Conservation (phyloP, 2,113 vertebrate genomes). For the Cheilinus undulatus region DNA sequence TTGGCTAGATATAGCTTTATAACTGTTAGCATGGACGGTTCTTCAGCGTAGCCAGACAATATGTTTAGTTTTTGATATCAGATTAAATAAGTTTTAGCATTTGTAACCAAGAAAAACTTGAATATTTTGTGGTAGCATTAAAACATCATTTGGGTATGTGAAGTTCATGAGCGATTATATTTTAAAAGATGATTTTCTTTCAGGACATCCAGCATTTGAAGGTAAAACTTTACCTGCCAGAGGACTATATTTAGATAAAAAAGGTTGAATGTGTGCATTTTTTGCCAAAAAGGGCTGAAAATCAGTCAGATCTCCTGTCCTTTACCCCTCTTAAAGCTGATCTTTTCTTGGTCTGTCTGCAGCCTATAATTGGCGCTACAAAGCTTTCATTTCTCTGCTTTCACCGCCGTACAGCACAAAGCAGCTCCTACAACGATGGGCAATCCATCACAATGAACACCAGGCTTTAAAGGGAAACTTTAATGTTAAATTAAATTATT, state of each 20-base stretch:
- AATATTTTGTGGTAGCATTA: no score
- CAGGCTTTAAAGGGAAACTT: background rate
- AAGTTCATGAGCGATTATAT: no score
- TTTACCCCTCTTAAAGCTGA: no score
- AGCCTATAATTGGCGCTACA: no score
- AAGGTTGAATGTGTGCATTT: background rate
- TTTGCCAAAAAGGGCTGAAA: background rate
- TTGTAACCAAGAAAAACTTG: no score
- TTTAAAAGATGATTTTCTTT: background rate
- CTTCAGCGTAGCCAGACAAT: no score
- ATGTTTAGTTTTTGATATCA: no score
- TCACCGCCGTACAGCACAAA: background rate
- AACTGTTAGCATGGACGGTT: no score
- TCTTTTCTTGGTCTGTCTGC: background rate
- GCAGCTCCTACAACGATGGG: background rate
- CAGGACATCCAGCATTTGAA: background rate
- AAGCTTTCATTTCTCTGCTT: background rate
- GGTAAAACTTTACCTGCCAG: background rate
- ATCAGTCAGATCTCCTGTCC: background rate
- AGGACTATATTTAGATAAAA: background rate
- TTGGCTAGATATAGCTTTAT: no score
- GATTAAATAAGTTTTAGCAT: no score
- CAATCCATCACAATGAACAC: conserved; percentile 18
- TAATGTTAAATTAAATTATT: background rate
- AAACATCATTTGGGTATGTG: no score